A percentile compares a stretch with the other conserved stretches of the same genome.
phyloP scores from a whole-genome alignment of 2,113 vertebrate genomes.

The Acrocephalus arundinaceus region DNA sequence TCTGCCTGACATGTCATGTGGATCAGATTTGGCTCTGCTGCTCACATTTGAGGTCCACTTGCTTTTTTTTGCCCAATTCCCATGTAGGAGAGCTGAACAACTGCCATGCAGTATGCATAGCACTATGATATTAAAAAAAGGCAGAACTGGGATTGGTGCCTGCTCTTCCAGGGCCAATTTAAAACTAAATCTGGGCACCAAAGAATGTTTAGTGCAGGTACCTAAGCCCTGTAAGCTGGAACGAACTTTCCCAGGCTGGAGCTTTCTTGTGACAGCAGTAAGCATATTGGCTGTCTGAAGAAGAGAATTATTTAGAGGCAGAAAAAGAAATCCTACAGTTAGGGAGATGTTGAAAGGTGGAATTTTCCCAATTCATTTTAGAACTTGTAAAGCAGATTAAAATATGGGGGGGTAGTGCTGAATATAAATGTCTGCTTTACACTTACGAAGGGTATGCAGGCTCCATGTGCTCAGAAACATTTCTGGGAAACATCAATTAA shows the following conservation, averaged over 20 bases:
- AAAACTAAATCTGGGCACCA: background rate
- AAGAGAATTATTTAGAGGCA: background rate
- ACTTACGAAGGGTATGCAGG: background rate
- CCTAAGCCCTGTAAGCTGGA: background rate
- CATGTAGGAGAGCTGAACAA: background rate
- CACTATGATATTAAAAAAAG: background rate
- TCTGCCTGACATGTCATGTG: background rate
- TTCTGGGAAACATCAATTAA: slow-evolving; percentile 29
- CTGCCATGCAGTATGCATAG: background rate
- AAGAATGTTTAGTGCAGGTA: background rate
- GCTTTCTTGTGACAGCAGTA: background rate
- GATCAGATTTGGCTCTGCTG: background rate
- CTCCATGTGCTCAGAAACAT: background rate
- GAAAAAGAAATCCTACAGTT: background rate
- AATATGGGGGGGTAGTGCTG: background rate
- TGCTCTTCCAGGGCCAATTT: background rate
- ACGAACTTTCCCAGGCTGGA: background rate
- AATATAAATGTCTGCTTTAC: slow-evolving; percentile 10
- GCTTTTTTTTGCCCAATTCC: background rate
- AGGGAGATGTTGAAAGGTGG: background rate
- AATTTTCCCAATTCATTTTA: background rate
- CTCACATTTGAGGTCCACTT: background rate
- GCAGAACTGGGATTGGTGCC: background rate
- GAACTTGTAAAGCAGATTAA: background rate
- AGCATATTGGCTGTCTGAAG: background rate